Conservation (phyloP, 23 tunicate species). For the Halocynthia roretzi region DNA sequence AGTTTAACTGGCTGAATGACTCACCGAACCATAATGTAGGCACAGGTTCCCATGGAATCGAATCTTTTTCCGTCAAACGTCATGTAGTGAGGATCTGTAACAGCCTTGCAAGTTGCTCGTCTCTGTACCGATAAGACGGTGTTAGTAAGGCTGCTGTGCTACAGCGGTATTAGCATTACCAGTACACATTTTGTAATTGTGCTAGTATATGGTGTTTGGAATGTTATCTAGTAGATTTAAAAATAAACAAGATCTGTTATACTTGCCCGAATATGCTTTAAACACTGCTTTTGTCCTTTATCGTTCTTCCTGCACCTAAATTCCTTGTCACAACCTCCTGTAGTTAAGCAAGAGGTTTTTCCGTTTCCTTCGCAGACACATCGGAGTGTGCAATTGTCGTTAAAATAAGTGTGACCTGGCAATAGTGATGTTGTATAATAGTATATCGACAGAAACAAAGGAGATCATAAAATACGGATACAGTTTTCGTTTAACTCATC, state of each 20-base stretch:
- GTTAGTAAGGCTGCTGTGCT: neutral
- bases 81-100: slow-evolving; percentile 52
- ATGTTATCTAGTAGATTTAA: too few species aligned
- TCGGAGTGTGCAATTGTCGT: slow-evolving; percentile 40
- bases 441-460: neutral
- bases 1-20: neutral
- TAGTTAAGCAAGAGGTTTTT: slow-evolving; percentile 15
- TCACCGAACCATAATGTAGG: slow-evolving; percentile 60
- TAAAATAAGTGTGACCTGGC: slow-evolving; percentile 38
- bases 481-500: too few species aligned
- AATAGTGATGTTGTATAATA: neutral
- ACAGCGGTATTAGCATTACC: too few species aligned
- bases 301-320: slow-evolving; percentile 22
- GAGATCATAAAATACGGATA: too few species aligned
- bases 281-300: slow-evolving; percentile 34
- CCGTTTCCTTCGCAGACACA: slow-evolving; percentile 53
- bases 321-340: slow-evolving; percentile 21
- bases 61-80: slow-evolving; percentile 42
- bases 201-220: too few species aligned
- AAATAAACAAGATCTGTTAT: too few species aligned
- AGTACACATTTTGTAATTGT: too few species aligned
- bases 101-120: slow-evolving; percentile 68
- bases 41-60: slow-evolving; percentile 71
- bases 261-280: slow-evolving; percentile 31
- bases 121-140: slow-evolving; percentile 27